Evolutionary conservation across 1,140 invertebrate species (phyloP).

Genomic region (Cyrtorhinus lividipennis): DNA sequence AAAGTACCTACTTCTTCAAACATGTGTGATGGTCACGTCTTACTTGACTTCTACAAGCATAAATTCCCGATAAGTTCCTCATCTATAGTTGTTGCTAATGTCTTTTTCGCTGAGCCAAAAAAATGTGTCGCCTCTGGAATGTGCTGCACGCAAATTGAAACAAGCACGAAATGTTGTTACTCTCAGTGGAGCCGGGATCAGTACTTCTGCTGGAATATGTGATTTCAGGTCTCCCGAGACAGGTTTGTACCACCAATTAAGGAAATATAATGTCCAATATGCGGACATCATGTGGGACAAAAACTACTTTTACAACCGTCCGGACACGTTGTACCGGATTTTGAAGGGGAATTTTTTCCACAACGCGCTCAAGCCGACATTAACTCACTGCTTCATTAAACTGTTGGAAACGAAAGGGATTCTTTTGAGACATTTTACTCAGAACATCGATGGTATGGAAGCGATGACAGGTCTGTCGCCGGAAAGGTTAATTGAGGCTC

Average conservation of each 20-base stretch:
- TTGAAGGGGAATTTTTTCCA: slow-evolving; percentile 44
- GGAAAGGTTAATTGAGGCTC: slow-evolving; percentile 81
- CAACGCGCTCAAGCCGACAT: slow-evolving; percentile 62
- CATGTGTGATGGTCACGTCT: too few species aligned
- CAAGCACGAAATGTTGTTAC: slow-evolving; percentile 65
- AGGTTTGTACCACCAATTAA: slow-evolving; percentile 75
- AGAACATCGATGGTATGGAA: slow-evolving; percentile 92
- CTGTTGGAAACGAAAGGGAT: slow-evolving; percentile 63
- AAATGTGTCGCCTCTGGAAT: not conserved
- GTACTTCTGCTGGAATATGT: slow-evolving; percentile 68
- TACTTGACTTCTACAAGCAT: too few species aligned
- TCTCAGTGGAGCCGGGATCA: slow-evolving; percentile 88
- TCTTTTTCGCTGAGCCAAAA: too few species aligned
- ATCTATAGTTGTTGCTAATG: too few species aligned
- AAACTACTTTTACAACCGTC: slow-evolving; percentile 61
- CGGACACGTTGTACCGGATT: slow-evolving; percentile 39
- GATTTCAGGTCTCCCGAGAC: slow-evolving; percentile 83
- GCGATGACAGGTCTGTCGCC: slow-evolving; percentile 59
- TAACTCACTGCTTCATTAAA: slow-evolving; percentile 67
- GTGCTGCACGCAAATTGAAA: not conserved
- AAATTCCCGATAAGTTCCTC: too few species aligned
- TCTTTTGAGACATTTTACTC: slow-evolving; percentile 65
- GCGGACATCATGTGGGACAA: slow-evolving; percentile 91
- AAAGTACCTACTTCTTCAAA: too few species aligned
- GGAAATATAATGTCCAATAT: slow-evolving; percentile 75